Evolutionary conservation across 2,888 invertebrate species (phyloP).

Genomic region (Apotomis capreana): DNA sequence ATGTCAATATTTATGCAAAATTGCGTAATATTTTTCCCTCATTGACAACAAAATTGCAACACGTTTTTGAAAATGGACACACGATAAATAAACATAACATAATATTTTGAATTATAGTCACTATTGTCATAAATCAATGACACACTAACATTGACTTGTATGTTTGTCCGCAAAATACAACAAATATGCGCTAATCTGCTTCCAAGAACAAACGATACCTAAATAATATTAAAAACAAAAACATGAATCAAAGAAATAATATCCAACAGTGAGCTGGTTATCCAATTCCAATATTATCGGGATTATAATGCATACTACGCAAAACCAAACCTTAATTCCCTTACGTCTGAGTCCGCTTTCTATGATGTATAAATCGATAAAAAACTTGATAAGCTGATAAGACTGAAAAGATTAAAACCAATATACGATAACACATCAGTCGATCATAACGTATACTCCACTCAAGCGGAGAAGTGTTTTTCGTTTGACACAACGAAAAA

Average conservation of each 20-base stretch:
- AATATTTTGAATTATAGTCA: background rate
- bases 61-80: background rate
- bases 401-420: constrained; percentile 29
- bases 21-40: background rate
- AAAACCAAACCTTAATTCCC: constrained; percentile 1
- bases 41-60: background rate
- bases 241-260: constrained; percentile 6
- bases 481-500: background rate
- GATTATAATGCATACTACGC: background rate
- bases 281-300: constrained; percentile 15
- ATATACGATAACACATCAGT: constrained; percentile 40
- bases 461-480: constrained; percentile 17
- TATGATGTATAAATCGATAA: background rate
- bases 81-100: background rate
- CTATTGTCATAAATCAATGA: background rate
- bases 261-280: constrained; percentile 3
- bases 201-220: background rate
- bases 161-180: too few species aligned
- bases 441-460: constrained; percentile 21
- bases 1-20: background rate
- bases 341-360: background rate
- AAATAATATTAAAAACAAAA: background rate
- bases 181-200: background rate
- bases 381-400: constrained; percentile 33
- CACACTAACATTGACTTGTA: too few species aligned